These are phyloP conservation scores for Pogonomyrmex barbatus DNA, from an alignment of 1,140 invertebrate species.

Conservation along the genomic window DNA sequence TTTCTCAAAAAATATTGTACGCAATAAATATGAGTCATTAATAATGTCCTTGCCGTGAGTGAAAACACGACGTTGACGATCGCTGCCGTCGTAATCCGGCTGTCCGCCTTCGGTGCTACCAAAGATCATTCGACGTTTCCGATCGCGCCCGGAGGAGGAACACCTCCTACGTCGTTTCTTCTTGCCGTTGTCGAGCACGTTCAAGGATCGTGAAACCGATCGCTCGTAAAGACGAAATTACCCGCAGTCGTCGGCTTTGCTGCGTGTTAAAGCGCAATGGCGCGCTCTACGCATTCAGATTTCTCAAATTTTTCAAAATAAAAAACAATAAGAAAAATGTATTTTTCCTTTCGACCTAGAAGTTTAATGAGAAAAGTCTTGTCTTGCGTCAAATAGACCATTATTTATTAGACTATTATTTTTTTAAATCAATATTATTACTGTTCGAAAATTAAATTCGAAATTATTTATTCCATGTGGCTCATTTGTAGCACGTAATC, in stretches of 20 bases:
- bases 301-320: not conserved
- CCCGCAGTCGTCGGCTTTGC: slow-evolving; percentile 36
- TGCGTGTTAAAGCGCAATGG: slow-evolving; percentile 42
- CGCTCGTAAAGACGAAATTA: slow-evolving; percentile 59
- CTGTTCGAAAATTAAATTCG: not conserved
- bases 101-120: slow-evolving; percentile 37
- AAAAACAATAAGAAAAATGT: not conserved
- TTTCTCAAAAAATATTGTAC: not conserved
- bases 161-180: slow-evolving; percentile 48
- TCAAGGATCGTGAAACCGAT: slow-evolving; percentile 65
- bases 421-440: not conserved
- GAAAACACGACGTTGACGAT: slow-evolving; percentile 74
- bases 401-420: not conserved
- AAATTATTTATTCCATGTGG: not conserved
- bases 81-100: slow-evolving; percentile 5
- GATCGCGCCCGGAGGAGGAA: slow-evolving; percentile 36
- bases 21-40: slow-evolving; percentile 28
- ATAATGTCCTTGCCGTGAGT: slow-evolving; percentile 76
- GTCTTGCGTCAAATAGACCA: not conserved
- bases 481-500: not conserved
- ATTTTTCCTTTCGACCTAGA: not conserved
- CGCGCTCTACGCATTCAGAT: slow-evolving; percentile 5
- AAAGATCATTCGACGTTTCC: slow-evolving; percentile 54
- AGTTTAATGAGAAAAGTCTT: not conserved
- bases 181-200: slow-evolving; percentile 53